Base-by-base conservation (phyloP, 1,140 invertebrate species). In the Drosophila pruinosa region DNA sequence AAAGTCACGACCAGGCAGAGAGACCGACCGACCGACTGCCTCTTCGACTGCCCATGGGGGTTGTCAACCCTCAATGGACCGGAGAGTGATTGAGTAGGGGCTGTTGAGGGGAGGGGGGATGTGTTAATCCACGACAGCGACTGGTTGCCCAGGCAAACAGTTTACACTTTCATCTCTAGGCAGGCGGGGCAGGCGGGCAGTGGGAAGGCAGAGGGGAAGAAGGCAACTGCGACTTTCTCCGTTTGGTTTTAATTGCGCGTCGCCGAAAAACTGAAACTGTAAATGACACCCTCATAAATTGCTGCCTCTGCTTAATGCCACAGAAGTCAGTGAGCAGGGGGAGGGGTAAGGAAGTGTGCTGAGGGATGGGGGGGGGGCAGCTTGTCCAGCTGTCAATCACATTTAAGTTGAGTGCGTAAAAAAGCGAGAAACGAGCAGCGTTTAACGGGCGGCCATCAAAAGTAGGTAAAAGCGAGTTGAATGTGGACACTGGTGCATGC, bases 381-480 rank as follows among this genome's bases (percentile, higher is more conserved):
- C 8, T 5, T 70, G 80, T 80, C 77, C 81, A 81, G 81, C 81
- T 86, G 81, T 85, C 81, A 85, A 85, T 85, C 81, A 67, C 45
- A 86, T 61, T 22, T 64, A 47, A 77, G 78, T 57, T 53, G 19
- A 65, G 69, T 82, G 70, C 64, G 52, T 74, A 69, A 82, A 81
- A 64, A 78, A 76, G 78, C 28, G 28, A 73, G 81, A 86, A 85
- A 80, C 73, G 73, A 86, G 68, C 75, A 43, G 68, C 75, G 48
- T 78, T 82, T 82, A 82, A 75, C 65, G 14, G 73, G 64, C 64
- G 39, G 70, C 54, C 48, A 73, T 80, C 77, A 72, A 61, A 75
- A 48, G 21, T 21, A 34, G 26, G 19, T 57, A 47, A n/a, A 5
- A 24, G 47, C 15, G n/a, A n/a, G 24, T 31, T 31, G 28, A 31